These are phyloP conservation scores for Atrina japonica DNA, from an alignment of 2,888 invertebrate species.

Conservation along the genomic window DNA sequence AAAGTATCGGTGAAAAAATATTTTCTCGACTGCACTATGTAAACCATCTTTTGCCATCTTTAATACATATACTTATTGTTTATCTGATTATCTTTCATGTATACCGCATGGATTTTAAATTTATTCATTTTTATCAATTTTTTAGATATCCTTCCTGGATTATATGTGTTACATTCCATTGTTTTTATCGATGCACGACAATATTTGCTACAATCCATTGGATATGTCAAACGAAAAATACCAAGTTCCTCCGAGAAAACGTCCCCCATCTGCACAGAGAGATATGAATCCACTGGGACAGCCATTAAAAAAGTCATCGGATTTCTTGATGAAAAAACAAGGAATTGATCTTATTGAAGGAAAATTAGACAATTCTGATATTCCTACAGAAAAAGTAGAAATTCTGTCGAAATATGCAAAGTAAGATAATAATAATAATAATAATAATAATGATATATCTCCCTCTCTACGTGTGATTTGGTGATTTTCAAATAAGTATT, in stretches of 20 bases:
- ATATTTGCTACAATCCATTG: constrained; percentile 77
- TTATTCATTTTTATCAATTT: constrained; percentile 3
- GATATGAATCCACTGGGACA: constrained; percentile 79
- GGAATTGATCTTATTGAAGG: constrained; percentile 72
- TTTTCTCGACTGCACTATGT: too few species aligned
- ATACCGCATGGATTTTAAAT: too few species aligned
- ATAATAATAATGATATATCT: too few species aligned
- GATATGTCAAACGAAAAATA: constrained; percentile 78
- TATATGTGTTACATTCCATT: constrained; percentile 79
- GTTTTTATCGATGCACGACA: constrained; percentile 80
- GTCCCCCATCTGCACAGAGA: constrained; percentile 72
- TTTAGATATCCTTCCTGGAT: constrained; percentile 79
- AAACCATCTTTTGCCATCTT: too few species aligned
- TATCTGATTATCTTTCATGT: too few species aligned
- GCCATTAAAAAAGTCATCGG: constrained; percentile 68
- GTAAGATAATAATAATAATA: too few species aligned
- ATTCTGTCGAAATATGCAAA: constrained; percentile 49
- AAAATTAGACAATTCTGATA: constrained; percentile 57
- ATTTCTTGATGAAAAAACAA: constrained; percentile 65
- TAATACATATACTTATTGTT: too few species aligned
- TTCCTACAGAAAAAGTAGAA: constrained; percentile 65
- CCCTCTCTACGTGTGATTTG: too few species aligned
- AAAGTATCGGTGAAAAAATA: too few species aligned
- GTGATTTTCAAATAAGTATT: too few species aligned
- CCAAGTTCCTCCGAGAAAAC: constrained; percentile 56